phyloP scores from a whole-genome alignment of 2,113 vertebrate species.

The Cairina moschata region DNA sequence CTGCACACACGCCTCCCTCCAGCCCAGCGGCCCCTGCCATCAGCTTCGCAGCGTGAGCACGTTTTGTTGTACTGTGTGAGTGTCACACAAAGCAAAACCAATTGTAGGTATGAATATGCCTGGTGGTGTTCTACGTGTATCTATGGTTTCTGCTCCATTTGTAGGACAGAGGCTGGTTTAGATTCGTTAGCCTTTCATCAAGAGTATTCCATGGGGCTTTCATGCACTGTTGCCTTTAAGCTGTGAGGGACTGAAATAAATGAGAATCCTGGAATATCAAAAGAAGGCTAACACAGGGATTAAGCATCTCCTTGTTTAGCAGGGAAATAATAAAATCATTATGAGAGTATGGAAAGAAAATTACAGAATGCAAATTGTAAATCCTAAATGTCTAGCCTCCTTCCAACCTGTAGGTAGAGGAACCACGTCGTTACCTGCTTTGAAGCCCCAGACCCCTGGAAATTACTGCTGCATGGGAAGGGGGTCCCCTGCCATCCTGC shows the following conservation, averaged over 20 bases:
- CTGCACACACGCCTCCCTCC: background rate
- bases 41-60: background rate
- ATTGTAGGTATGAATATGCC: background rate
- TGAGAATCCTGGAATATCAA: background rate
- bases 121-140: background rate
- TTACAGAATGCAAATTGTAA: background rate
- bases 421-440: background rate
- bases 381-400: background rate
- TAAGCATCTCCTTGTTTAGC: background rate
- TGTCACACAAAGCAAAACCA: background rate
- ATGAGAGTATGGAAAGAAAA: background rate
- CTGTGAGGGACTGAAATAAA: background rate
- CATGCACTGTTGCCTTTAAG: background rate
- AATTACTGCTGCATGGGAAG: background rate
- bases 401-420: background rate
- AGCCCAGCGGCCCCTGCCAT: background rate
- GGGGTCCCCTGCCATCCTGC: background rate
- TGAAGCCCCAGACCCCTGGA: background rate
- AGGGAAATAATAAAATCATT: background rate
- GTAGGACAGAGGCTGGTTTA: background rate
- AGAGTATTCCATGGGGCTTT: background rate
- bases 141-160: background rate
- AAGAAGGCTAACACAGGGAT: background rate
- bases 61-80: background rate
- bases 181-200: background rate